Evolutionary conservation across 2,888 invertebrate species (phyloP), one percentile per base, ranked within the genome.

Genomic region (Atethmia centrago): DNA sequence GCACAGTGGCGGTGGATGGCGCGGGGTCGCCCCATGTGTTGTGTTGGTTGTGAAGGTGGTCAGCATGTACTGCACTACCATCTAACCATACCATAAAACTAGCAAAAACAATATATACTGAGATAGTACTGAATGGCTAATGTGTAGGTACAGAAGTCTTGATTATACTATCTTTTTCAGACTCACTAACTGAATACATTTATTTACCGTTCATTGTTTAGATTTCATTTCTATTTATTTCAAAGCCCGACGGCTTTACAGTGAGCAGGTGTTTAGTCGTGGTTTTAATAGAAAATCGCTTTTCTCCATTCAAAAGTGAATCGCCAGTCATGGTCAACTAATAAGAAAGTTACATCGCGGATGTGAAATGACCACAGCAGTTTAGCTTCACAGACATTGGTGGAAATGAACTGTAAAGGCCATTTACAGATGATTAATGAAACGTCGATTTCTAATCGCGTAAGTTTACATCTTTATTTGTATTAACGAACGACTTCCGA

Each of bases 211-310:
- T 64, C 59, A 63, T 80, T 82, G 77, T 80, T 82, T 80, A 12
- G 31, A 62, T 82, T 71, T 36, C 68, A 72, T 74, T 74, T 66
- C 64, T 64, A 65, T 67, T 71, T 69, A 47, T 64, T 16, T 56
- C 56, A 63, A 40, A 80, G 58, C 61, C 31, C 49, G 31, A 49
- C 47, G 55, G 16, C n/a, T n/a, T 7, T 53, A 31, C 21, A 59
- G n/a, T 28, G 70, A 82, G 71, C 59, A 45, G 58, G 51, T 56
- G 56, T 51, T 14, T 56, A 58, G 63, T 70, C 36, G 70, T 45
- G 68, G 73, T 77, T 71, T 73, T 77, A 79, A 72, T 79, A 79
- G 79, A 76, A 85, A 84, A 83, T 84, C 74, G 42, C 55, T 75
- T 82, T 85, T 82, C 84, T 66, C 84, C 61, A 71, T 70, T 71